Evolutionary conservation across 37 sponge, comb jelly and placozoan genomes (phyloP).

Genomic region (Cliona cf. orientalis): DNA sequence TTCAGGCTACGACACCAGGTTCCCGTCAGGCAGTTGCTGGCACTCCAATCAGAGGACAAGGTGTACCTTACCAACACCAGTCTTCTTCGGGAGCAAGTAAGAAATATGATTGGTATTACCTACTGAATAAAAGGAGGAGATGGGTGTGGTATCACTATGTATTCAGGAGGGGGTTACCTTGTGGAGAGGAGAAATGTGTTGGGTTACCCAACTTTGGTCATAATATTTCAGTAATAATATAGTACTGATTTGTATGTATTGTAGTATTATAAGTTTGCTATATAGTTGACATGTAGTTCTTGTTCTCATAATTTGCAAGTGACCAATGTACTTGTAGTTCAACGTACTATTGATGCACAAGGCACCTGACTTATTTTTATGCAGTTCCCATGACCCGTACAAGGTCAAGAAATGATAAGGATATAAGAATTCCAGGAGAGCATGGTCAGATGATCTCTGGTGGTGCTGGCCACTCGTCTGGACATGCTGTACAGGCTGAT

Average conservation of each 20-base stretch:
- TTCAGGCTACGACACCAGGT: slow-evolving; percentile 39
- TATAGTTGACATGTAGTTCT: neutral
- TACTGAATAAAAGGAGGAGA: too few relatives aligned
- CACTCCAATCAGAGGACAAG: slow-evolving; percentile 40
- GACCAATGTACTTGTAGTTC: neutral
- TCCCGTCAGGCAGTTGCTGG: slow-evolving; percentile 54
- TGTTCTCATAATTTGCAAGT: neutral
- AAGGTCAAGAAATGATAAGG: slow-evolving; percentile 55
- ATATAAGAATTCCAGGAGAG: too few relatives aligned
- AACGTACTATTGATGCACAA: neutral
- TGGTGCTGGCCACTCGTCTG: too few relatives aligned
- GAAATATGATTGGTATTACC: too few relatives aligned
- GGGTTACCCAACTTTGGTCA: too few relatives aligned
- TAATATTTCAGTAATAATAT: neutral
- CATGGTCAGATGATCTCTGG: too few relatives aligned
- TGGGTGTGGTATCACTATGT: too few relatives aligned
- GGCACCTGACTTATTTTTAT: neutral
- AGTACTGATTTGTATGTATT: too few relatives aligned
- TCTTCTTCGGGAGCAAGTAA: slow-evolving; percentile 40
- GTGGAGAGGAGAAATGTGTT: too few relatives aligned
- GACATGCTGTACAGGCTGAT: too few relatives aligned
- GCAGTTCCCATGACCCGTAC: slow-evolving; percentile 65
- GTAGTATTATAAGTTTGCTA: too few relatives aligned
- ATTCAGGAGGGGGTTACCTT: too few relatives aligned
- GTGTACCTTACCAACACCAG: neutral